These are phyloP conservation scores for Chlorops oryzae DNA, from an alignment of 1,140 invertebrate genomes.

Conservation along the genomic window DNA sequence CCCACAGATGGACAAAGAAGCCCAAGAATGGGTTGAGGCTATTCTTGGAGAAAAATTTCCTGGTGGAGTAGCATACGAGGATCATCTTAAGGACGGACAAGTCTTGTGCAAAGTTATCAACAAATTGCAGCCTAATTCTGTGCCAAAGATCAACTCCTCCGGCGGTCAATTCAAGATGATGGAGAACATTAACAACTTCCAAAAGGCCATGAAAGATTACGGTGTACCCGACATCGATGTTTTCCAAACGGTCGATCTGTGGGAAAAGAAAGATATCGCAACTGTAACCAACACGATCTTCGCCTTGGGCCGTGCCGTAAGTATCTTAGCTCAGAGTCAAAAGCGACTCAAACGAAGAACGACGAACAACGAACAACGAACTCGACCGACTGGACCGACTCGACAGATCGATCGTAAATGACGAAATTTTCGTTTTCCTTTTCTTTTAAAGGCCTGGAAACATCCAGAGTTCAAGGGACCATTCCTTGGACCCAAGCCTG, in stretches of 20 bases:
- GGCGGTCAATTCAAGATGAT: slow-evolving; percentile 92
- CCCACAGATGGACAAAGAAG: slow-evolving; percentile 79
- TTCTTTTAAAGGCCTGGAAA: slow-evolving; percentile 67
- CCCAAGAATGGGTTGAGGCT: slow-evolving; percentile 85
- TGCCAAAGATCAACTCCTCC: slow-evolving; percentile 79
- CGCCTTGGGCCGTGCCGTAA: slow-evolving; percentile 84
- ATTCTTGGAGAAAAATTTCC: slow-evolving; percentile 82
- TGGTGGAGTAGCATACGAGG: slow-evolving; percentile 65
- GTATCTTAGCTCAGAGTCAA: too few relatives aligned
- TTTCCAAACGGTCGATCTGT: slow-evolving; percentile 94
- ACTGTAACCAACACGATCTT: slow-evolving; percentile 90
- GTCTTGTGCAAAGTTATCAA: slow-evolving; percentile 89
- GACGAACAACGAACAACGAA: background rate
- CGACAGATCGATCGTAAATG: background rate
- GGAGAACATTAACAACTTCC: slow-evolving; percentile 94
- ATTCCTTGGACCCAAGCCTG: slow-evolving; percentile 79
- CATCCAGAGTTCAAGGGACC: slow-evolving; percentile 87
- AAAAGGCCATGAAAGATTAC: slow-evolving; percentile 78
- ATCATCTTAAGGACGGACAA: slow-evolving; percentile 78
- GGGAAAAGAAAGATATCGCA: slow-evolving; percentile 90
- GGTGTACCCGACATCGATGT: slow-evolving; percentile 89
- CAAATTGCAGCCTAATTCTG: slow-evolving; percentile 72
- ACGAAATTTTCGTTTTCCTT: background rate
- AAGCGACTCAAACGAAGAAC: too few relatives aligned
- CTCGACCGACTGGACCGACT: background rate